phyloP scores from a whole-genome alignment of 2,113 vertebrate species.

The Osmerus mordax region DNA sequence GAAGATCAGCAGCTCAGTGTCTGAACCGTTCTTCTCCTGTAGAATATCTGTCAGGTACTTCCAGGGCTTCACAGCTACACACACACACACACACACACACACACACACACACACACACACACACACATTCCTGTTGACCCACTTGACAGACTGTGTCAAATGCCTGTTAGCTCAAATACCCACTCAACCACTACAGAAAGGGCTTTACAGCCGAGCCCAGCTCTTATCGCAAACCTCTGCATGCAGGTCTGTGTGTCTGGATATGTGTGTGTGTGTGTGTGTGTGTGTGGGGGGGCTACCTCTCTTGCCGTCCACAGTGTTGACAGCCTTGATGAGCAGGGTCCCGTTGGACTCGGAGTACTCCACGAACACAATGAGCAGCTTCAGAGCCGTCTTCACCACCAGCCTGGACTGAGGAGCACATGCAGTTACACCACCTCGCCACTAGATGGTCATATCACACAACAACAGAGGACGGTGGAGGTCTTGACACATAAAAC shows the following conservation, averaged over 20 bases:
- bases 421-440: background rate
- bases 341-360: constrained; percentile 85
- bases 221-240: too few relatives aligned
- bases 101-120: background rate
- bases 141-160: background rate
- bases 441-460: background rate
- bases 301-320: constrained; percentile 73
- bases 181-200: background rate
- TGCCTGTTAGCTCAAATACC: background rate
- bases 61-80: constrained; percentile 78
- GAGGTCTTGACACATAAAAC: too few relatives aligned
- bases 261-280: background rate
- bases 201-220: too few relatives aligned
- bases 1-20: constrained; percentile 86
- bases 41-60: constrained; percentile 81
- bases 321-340: constrained; percentile 81
- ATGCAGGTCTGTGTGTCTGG: too few relatives aligned
- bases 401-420: constrained; percentile 86
- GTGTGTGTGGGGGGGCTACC: constrained; percentile 61
- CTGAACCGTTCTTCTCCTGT: constrained; percentile 80
- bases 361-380: constrained; percentile 95
- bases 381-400: constrained; percentile 91
- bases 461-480: background rate
- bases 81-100: background rate
- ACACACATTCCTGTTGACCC: background rate